A percentile compares a stretch with the other conserved stretches of the same genome.
Evolutionary conservation across 2,888 invertebrate species (phyloP).

Genomic region (Argyresthia goedartella): DNA sequence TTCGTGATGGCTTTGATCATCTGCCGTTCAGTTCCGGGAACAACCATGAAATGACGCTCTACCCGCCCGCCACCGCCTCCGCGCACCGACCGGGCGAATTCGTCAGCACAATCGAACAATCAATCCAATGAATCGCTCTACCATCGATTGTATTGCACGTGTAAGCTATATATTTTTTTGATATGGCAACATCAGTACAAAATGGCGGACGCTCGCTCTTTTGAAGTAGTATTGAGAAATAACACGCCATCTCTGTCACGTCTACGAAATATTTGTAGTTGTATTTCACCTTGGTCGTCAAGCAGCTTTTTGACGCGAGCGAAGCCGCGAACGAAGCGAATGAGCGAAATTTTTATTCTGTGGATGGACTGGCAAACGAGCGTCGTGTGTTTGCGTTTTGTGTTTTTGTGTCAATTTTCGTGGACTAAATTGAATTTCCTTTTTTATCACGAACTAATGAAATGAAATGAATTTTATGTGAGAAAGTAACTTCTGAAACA

Average conservation of each 20-base stretch:
- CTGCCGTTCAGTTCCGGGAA: too few species aligned
- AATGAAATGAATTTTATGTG: too few species aligned
- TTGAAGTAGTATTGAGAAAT: not conserved
- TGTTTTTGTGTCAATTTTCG: slow-evolving; percentile 5
- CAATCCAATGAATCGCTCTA: too few species aligned
- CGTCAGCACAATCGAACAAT: too few species aligned
- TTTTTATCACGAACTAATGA: too few species aligned
- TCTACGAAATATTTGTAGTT: not conserved
- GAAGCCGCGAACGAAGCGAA: not conserved
- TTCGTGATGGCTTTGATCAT: too few species aligned
- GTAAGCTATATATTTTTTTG: not conserved
- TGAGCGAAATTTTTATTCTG: not conserved
- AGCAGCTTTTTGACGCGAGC: not conserved
- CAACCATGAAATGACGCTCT: too few species aligned
- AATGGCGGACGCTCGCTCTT: slow-evolving; percentile 14
- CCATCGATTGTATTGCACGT: too few species aligned
- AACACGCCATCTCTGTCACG: not conserved
- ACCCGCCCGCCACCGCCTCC: too few species aligned
- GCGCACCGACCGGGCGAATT: too few species aligned
- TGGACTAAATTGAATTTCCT: not conserved
- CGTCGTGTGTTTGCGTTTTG: not conserved
- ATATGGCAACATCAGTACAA: slow-evolving; percentile 17
- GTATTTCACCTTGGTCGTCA: slow-evolving; percentile 6
- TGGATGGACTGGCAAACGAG: not conserved
- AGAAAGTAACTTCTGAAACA: too few species aligned